These are phyloP conservation scores for Rhincodon typus DNA, from an alignment of 2,797 vertebrate genomes.

Conservation along the genomic window DNA sequence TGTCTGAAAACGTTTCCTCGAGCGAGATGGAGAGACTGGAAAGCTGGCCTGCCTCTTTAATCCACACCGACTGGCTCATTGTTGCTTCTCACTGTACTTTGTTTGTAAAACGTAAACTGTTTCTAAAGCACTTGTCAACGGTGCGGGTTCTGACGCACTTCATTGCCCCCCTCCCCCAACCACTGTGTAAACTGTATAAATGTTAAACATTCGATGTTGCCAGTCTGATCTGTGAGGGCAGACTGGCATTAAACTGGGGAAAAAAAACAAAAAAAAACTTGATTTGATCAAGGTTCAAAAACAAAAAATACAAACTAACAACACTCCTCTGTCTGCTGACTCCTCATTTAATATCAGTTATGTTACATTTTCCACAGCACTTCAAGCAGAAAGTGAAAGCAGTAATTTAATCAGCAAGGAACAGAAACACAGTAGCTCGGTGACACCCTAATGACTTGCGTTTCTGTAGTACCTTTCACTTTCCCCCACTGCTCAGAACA, in stretches of 20 bases:
- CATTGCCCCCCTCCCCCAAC: not conserved
- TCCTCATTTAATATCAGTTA: not conserved
- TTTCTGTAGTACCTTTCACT: not conserved
- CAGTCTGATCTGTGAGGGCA: not conserved
- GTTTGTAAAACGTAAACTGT: slow-evolving; percentile 28
- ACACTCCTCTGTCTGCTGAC: not conserved
- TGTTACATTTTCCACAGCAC: not conserved
- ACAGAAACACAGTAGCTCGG: not conserved
- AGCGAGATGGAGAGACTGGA: not conserved
- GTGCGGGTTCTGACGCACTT: slow-evolving; percentile 4
- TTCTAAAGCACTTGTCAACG: slow-evolving; percentile 24
- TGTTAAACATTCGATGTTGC: slow-evolving; percentile 34
- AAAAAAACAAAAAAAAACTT: slow-evolving; percentile 23
- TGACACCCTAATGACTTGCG: not conserved
- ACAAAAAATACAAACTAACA: slow-evolving; percentile 32
- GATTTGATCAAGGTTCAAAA: slow-evolving; percentile 36
- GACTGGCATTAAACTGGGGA: slow-evolving; percentile 21
- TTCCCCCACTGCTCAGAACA: not conserved
- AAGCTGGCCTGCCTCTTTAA: not conserved
- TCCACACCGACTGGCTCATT: slow-evolving; percentile 32
- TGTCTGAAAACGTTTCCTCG: not conserved
- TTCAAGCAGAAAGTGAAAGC: not conserved
- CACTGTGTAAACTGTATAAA: slow-evolving; percentile 26
- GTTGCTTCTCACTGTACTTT: slow-evolving; percentile 32
- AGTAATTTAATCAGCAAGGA: not conserved